Percentiles rank a stretch among this genome's conserved stretches.
phyloP scores from a whole-genome alignment of 1,140 invertebrate genomes.

The Melanaphis sacchari region DNA sequence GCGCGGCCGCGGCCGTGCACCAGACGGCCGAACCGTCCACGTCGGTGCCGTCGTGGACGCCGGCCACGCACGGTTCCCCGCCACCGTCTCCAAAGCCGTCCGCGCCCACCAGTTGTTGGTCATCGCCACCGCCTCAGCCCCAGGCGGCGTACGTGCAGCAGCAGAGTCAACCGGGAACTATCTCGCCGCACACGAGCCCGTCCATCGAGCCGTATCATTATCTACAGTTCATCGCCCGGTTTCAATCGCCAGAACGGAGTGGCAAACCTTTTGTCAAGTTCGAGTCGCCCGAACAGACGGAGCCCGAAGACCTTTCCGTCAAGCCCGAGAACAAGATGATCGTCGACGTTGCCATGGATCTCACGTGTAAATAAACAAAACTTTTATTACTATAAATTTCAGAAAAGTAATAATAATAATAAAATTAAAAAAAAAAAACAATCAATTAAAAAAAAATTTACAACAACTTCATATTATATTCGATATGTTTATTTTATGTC shows the following conservation, averaged over 20 bases:
- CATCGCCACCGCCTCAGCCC: slow-evolving; percentile 35
- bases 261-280: slow-evolving; percentile 62
- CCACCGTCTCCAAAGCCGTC: slow-evolving; percentile 43
- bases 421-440: background rate
- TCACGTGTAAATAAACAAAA: slow-evolving; percentile 60
- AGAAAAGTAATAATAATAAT: background rate
- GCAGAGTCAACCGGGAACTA: slow-evolving; percentile 77
- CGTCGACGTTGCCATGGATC: slow-evolving; percentile 56
- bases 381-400: background rate
- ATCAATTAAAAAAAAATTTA: background rate
- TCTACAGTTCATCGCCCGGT: slow-evolving; percentile 62
- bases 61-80: slow-evolving; percentile 60
- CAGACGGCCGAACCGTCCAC: slow-evolving; percentile 62
- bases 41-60: slow-evolving; percentile 59
- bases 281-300: slow-evolving; percentile 79
- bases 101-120: background rate
- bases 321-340: slow-evolving; percentile 60
- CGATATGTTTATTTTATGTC: background rate
- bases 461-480: background rate
- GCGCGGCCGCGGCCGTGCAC: slow-evolving; percentile 61
- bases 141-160: slow-evolving; percentile 8
- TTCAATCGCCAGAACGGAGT: slow-evolving; percentile 40
- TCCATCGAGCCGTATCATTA: slow-evolving; percentile 85
- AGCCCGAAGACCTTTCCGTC: slow-evolving; percentile 86
- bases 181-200: slow-evolving; percentile 81